These are phyloP conservation scores for Lasioglossum leucozonium DNA, from an alignment of 2,888 invertebrate genomes.

Conservation along the genomic window DNA sequence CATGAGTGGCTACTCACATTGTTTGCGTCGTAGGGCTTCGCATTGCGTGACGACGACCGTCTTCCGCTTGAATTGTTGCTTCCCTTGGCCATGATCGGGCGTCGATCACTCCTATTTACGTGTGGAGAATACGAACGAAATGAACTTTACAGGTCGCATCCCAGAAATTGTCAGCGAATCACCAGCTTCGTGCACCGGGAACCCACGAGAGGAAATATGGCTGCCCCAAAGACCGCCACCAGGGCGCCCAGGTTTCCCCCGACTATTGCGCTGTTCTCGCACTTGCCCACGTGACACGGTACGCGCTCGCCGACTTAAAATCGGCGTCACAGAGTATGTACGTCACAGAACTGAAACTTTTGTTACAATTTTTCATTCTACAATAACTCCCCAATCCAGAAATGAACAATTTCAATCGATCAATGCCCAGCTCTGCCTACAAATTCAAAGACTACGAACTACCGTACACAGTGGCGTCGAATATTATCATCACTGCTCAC, in stretches of 20 bases:
- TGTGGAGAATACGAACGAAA: constrained; percentile 66
- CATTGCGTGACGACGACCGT: constrained; percentile 79
- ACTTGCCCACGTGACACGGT: constrained; percentile 61
- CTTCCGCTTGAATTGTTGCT: constrained; percentile 80
- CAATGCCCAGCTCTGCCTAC: not conserved
- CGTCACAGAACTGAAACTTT: not conserved
- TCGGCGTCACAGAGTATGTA: constrained; percentile 17
- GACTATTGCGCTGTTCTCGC: constrained; percentile 61
- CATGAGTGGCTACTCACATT: constrained; percentile 83
- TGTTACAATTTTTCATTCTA: not conserved
- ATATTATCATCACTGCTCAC: not conserved
- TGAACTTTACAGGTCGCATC: constrained; percentile 78
- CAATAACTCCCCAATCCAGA: not conserved
- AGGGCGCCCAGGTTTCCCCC: constrained; percentile 71
- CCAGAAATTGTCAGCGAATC: constrained; percentile 77
- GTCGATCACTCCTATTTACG: constrained; percentile 55
- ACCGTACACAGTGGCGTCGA: not conserved
- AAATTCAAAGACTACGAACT: not conserved
- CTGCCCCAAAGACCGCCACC: constrained; percentile 76
- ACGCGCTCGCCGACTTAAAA: constrained; percentile 41
- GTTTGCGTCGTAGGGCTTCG: constrained; percentile 85
- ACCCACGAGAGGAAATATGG: constrained; percentile 83
- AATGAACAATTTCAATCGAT: not conserved
- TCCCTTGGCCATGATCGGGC: constrained; percentile 81
- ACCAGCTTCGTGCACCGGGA: constrained; percentile 76